A percentile compares a stretch with the other conserved stretches of the same genome.
These are phyloP conservation scores for Drosophila bocqueti DNA, from an alignment of 1,140 invertebrate species.

Conservation along the genomic window DNA sequence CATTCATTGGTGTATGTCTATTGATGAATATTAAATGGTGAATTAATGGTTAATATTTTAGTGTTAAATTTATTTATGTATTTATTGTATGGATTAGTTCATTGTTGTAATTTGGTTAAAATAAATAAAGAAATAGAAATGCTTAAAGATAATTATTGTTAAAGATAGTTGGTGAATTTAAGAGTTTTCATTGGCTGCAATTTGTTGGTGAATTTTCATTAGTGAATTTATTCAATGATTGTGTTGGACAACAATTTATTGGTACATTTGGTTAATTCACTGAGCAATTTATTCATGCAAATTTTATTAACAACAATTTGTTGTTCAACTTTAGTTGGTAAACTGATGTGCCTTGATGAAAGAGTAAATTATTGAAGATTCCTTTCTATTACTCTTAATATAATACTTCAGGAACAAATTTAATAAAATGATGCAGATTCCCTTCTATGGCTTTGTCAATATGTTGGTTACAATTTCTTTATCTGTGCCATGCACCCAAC, in stretches of 20 bases:
- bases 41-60: no score
- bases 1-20: background rate
- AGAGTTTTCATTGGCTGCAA: no score
- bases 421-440: background rate
- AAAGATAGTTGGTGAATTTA: no score
- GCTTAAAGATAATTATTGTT: no score
- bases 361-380: background rate
- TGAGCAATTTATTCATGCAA: background rate
- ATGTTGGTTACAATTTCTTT: background rate
- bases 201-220: background rate
- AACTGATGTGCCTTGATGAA: no score
- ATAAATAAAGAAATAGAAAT: no score
- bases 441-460: background rate
- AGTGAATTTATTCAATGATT: background rate
- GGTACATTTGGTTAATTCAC: background rate
- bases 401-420: background rate
- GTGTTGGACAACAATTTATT: background rate
- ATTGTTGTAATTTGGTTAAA: no score
- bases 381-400: background rate
- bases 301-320: background rate
- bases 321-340: background rate
- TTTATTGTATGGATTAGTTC: no score
- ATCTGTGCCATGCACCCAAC: conserved; percentile 2
- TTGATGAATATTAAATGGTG: no score
- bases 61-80: no score